phyloP scores from a whole-genome alignment of 2,797 vertebrate species.

The Cyclura pinguis region DNA sequence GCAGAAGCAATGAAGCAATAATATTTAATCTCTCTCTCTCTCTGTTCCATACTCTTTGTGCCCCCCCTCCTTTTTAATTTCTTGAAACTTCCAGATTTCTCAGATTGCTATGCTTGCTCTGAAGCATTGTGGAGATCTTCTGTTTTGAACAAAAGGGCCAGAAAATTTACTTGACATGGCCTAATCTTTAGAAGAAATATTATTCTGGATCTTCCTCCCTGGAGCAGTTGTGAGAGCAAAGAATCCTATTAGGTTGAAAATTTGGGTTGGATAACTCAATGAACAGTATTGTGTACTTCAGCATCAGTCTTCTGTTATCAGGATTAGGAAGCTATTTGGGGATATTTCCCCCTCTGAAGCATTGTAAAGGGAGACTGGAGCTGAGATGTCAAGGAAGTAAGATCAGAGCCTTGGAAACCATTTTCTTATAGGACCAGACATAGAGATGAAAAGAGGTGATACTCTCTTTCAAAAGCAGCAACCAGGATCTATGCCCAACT shows the following conservation, averaged over 20 bases:
- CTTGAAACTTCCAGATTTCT: neutral
- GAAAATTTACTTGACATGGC: constrained; percentile 1
- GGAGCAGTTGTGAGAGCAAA: neutral
- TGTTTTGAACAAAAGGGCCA: neutral
- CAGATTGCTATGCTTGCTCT: neutral
- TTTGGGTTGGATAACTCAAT: neutral
- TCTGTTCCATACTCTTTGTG: neutral
- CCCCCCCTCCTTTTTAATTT: neutral
- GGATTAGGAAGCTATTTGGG: neutral
- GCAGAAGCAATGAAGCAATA: neutral
- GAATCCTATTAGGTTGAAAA: constrained; percentile 11
- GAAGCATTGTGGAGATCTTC: neutral
- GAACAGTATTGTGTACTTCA: neutral
- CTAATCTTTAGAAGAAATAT: constrained; percentile 19
- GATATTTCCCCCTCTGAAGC: neutral
- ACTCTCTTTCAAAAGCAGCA: neutral
- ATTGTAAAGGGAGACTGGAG: neutral
- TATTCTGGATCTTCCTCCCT: neutral
- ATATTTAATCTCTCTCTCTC: neutral
- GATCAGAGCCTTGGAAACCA: neutral
- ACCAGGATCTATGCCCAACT: neutral
- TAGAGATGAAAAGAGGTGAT: neutral
- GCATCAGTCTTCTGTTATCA: neutral
- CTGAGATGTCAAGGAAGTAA: neutral
- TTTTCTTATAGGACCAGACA: neutral